Conservation (phyloP, 2,888 invertebrate genomes). For the Papilio protenor region DNA sequence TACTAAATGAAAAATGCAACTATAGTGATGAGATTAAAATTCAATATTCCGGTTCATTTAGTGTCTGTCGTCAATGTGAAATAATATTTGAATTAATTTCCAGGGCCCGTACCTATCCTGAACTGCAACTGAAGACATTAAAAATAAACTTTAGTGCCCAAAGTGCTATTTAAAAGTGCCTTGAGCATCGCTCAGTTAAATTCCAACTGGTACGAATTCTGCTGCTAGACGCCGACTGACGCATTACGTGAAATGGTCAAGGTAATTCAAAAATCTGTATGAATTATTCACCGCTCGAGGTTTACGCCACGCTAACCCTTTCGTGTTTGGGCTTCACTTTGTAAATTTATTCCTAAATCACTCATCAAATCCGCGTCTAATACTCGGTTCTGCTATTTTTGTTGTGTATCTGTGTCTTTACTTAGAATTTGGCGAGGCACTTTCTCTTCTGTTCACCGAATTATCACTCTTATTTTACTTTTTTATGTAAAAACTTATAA, state of each 20-base stretch:
- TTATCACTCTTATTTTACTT: conserved; percentile 8
- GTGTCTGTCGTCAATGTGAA: conserved; percentile 23
- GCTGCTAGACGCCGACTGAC: conserved; percentile 67
- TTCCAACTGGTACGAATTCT: conserved; percentile 58
- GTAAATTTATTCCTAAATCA: conserved; percentile 78
- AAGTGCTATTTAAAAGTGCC: conserved; percentile 67
- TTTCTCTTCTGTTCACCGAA: conserved; percentile 13
- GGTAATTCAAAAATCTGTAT: conserved; percentile 76
- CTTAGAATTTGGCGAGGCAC: conserved; percentile 32
- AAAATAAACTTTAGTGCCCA: conserved; percentile 65
- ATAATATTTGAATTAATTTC: conserved; percentile 66
- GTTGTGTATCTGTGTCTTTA: conserved; percentile 32
- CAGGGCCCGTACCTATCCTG: conserved; percentile 79
- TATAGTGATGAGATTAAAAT: not conserved
- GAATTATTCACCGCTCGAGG: conserved; percentile 76
- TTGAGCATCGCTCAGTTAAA: conserved; percentile 62
- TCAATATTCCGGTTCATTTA: not conserved
- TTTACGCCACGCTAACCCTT: conserved; percentile 78
- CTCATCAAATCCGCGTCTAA: conserved; percentile 61
- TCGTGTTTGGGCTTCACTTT: conserved; percentile 76
- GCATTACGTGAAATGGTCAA: conserved; percentile 83
- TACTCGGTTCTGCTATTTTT: conserved; percentile 21
- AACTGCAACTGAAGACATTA: conserved; percentile 73
- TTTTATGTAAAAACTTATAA: not conserved
- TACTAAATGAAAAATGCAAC: not conserved